Conservation (phyloP, 2,797 vertebrate species). For the Karalla daura region DNA sequence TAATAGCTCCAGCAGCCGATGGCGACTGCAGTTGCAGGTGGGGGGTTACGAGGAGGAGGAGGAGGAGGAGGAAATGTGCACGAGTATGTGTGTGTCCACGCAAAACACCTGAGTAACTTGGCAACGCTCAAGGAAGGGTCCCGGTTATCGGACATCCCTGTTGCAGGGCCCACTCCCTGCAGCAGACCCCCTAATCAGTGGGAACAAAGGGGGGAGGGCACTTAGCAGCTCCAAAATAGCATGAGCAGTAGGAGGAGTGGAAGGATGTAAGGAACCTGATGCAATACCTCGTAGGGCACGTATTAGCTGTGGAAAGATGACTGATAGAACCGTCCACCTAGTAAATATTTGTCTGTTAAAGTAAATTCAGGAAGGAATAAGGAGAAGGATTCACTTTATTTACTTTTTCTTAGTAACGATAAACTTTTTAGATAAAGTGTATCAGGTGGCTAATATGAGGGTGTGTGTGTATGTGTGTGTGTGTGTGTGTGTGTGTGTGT, state of each 20-base stretch:
- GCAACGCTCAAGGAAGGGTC: slow-evolving; percentile 77
- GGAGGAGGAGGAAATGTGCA: slow-evolving; percentile 50
- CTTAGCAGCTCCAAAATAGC: slow-evolving; percentile 78
- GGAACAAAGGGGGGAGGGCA: slow-evolving; percentile 76
- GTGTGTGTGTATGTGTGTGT: neutral
- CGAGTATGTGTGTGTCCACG: slow-evolving; percentile 47
- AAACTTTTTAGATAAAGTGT: slow-evolving; percentile 4
- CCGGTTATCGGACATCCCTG: slow-evolving; percentile 76
- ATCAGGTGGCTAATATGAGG: slow-evolving; percentile 17
- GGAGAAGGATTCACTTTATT: slow-evolving; percentile 21
- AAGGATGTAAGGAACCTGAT: slow-evolving; percentile 78
- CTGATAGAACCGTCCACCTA: slow-evolving; percentile 11
- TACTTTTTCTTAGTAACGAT: neutral
- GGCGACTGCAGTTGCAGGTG: slow-evolving; percentile 62
- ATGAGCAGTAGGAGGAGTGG: slow-evolving; percentile 62
- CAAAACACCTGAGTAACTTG: slow-evolving; percentile 76
- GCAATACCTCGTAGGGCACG: slow-evolving; percentile 44
- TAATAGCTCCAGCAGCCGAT: slow-evolving; percentile 66
- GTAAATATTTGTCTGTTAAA: slow-evolving; percentile 23
- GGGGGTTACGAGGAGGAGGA: no score
- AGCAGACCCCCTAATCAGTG: slow-evolving; percentile 76
- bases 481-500: slow-evolving; percentile 14
- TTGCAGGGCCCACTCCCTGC: slow-evolving; percentile 66
- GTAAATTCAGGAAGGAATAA: slow-evolving; percentile 26
- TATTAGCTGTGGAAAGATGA: slow-evolving; percentile 28